Percentiles rank a stretch among this genome's conserved stretches.
These are phyloP conservation scores for Chanos chanos DNA, from an alignment of 2,797 vertebrate genomes.

Conservation along the genomic window DNA sequence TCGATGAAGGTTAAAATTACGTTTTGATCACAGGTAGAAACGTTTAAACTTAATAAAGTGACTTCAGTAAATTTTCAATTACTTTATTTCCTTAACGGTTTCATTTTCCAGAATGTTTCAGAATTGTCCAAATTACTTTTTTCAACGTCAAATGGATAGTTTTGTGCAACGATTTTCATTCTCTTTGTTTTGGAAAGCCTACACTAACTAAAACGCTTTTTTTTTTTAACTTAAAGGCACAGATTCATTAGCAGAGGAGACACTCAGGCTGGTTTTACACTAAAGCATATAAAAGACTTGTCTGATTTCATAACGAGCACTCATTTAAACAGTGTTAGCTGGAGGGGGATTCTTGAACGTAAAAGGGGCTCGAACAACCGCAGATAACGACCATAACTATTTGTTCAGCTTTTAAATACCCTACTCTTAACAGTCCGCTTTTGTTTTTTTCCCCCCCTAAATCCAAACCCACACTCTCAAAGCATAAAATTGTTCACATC, in stretches of 20 bases:
- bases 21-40: no score
- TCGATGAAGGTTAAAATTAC: no score
- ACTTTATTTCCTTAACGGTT: background rate
- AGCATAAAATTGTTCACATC: slow-evolving; percentile 63
- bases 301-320: slow-evolving; percentile 57
- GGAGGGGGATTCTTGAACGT: slow-evolving; percentile 49
- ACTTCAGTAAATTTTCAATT: background rate
- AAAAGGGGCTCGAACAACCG: slow-evolving; percentile 49
- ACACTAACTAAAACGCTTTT: slow-evolving; percentile 22
- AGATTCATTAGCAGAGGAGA: slow-evolving; percentile 63
- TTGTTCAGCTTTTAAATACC: slow-evolving; percentile 37
- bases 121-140: no score
- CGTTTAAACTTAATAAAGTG: background rate
- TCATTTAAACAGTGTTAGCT: slow-evolving; percentile 54
- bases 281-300: slow-evolving; percentile 59
- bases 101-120: no score
- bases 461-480: slow-evolving; percentile 46
- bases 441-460: slow-evolving; percentile 48
- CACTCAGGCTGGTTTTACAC: slow-evolving; percentile 59
- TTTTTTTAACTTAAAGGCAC: slow-evolving; percentile 17
- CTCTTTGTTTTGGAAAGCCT: slow-evolving; percentile 56
- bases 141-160: no score
- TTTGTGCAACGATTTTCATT: no score
- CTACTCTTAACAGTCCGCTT: slow-evolving; percentile 31
- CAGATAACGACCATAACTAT: slow-evolving; percentile 57